These are phyloP conservation scores for Troilus luridus DNA, from an alignment of 2,888 invertebrate species.

Conservation along the genomic window DNA sequence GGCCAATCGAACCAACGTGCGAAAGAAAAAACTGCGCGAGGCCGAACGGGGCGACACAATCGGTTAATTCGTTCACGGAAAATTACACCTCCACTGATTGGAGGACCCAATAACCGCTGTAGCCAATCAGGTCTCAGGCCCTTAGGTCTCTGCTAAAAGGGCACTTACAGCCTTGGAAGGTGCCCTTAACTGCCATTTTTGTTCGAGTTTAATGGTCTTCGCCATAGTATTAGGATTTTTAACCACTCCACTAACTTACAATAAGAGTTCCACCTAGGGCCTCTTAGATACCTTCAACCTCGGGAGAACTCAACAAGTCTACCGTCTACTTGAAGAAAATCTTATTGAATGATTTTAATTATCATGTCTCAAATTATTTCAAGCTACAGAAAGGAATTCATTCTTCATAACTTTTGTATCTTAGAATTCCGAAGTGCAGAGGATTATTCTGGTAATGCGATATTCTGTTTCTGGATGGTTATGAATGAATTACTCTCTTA, in stretches of 20 bases:
- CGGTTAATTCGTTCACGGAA: constrained; percentile 25
- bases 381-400: no score
- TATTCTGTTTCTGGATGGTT: no score
- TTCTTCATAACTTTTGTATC: no score
- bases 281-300: not conserved
- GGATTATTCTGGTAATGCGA: no score
- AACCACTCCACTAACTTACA: constrained; percentile 11
- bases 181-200: constrained; percentile 16
- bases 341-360: no score
- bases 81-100: constrained; percentile 6
- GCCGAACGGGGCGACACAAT: not conserved
- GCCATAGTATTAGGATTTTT: not conserved
- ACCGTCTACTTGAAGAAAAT: no score
- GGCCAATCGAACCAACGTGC: not conserved
- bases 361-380: no score
- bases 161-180: constrained; percentile 5
- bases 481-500: no score
- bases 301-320: not conserved
- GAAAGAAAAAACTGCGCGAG: not conserved
- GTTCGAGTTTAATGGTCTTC: not conserved
- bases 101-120: constrained; percentile 2
- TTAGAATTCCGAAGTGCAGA: no score
- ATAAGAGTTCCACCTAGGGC: not conserved
- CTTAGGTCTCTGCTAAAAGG: constrained; percentile 16
- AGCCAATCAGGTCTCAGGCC: not conserved